Conservation (phyloP, 2,888 invertebrate species). For the Harpagoxenus sublaevis region DNA sequence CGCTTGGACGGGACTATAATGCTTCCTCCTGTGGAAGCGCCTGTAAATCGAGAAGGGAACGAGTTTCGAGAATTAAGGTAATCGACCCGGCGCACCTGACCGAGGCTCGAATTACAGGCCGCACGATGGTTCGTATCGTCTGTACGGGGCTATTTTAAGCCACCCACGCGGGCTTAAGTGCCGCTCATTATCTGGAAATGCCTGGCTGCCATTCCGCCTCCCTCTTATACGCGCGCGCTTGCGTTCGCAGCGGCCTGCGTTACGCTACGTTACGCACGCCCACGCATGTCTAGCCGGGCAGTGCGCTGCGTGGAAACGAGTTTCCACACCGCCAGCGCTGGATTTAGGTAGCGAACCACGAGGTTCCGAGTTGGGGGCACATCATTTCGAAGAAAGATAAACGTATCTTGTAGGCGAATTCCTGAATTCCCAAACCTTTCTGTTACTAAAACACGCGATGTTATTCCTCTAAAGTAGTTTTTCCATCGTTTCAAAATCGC, state of each 20-base stretch:
- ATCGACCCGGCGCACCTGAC: slow-evolving; percentile 76
- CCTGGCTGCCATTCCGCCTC: slow-evolving; percentile 62
- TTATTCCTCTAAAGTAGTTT: background rate
- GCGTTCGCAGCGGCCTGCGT: slow-evolving; percentile 47
- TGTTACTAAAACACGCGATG: background rate
- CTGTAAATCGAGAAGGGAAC: slow-evolving; percentile 69
- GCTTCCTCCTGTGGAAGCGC: slow-evolving; percentile 44
- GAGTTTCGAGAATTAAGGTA: slow-evolving; percentile 78
- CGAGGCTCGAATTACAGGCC: slow-evolving; percentile 71
- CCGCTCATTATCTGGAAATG: slow-evolving; percentile 72
- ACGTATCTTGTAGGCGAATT: background rate
- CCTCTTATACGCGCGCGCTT: slow-evolving; percentile 47
- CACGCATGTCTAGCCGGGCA: slow-evolving; percentile 63
- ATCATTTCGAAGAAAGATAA: background rate
- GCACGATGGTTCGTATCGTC: slow-evolving; percentile 49
- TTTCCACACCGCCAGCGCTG: slow-evolving; percentile 48
- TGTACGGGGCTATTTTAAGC: slow-evolving; percentile 67
- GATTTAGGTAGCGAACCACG: slow-evolving; percentile 33
- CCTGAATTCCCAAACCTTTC: background rate
- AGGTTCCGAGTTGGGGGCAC: background rate
- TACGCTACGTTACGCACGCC: slow-evolving; percentile 67
- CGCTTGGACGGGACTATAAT: slow-evolving; percentile 16
- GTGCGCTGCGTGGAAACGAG: slow-evolving; percentile 48
- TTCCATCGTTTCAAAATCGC: background rate
- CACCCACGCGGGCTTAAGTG: slow-evolving; percentile 75